phyloP scores from a whole-genome alignment of 2,888 invertebrate species.

The Strigamia maritima region DNA sequence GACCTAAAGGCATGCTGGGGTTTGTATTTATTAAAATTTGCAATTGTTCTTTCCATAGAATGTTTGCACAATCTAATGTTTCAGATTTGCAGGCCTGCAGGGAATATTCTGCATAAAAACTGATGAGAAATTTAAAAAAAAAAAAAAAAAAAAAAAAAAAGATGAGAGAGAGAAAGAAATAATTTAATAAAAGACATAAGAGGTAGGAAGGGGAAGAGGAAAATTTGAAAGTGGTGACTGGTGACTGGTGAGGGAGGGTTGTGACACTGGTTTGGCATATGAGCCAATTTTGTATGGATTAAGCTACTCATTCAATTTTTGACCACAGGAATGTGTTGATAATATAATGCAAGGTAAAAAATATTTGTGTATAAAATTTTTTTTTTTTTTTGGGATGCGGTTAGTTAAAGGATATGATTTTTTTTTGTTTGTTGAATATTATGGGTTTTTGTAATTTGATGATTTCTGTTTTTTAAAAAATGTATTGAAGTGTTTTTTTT shows the following conservation, averaged over 20 bases:
- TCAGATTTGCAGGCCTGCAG: not conserved
- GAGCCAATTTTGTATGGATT: not conserved
- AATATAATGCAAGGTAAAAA: not conserved
- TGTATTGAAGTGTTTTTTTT: no score
- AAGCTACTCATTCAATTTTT: conserved; percentile 2
- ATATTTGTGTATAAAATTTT: not conserved
- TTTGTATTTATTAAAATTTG: not conserved
- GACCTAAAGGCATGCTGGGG: not conserved
- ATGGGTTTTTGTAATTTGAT: no score
- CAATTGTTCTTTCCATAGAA: not conserved
- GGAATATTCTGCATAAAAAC: conserved; percentile 4
- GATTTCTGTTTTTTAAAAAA: no score
- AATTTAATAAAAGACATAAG: conserved; percentile 4
- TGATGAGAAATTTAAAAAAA: not conserved
- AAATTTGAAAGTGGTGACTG: not conserved
- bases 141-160: not conserved
- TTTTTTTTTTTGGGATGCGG: no score
- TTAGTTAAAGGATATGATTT: no score
- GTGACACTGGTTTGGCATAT: not conserved
- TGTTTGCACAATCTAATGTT: conserved; percentile 4
- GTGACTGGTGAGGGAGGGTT: not conserved
- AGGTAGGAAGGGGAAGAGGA: not conserved
- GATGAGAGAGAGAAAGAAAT: not conserved
- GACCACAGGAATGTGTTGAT: not conserved
- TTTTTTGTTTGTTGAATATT: no score